Evolutionary conservation across 2,113 vertebrate species (phyloP), one percentile per base, ranked within the genome.

Genomic region (Calyptomena viridis): DNA sequence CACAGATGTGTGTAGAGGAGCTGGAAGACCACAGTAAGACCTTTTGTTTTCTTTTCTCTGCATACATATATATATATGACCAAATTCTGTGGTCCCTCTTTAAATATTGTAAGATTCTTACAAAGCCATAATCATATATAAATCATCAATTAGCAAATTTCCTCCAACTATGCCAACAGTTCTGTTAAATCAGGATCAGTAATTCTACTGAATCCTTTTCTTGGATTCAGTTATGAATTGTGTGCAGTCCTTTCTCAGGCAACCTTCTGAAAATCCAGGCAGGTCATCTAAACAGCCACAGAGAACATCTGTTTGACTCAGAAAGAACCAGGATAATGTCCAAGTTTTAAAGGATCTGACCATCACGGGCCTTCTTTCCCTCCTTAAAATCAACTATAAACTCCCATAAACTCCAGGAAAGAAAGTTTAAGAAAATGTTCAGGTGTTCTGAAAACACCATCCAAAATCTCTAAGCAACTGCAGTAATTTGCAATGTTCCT

Each of bases 31-130:
- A 82, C 40, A 73, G 7, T 18, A 37, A 66, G 6, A 47, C 1
- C 9, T 52, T 80, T 59, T 35, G 30, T 55, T 89, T 89, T 23
- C 11, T 89, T 46, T 68, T 47, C 60, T 64, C 31, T 52, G 16
- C 31, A 12, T 8, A n/a, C 17, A 12, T 39, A 27, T 3, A 30
- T 0, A 1, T 0, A 1, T 46, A 11, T 24, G n/a, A 55, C 37
- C 37, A 69, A 71, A 74, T 67, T 58, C 68, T 39, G 42, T 60
- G 20, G 17, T 35, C 11, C 19, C 25, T 58, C 53, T 62, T 67
- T 49, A 49, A 88, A 66, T 21, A 56, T 3, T 25, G 14, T 16
- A 59, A 53, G 31, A 46, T 28, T 80, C 33, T 79, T 20, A 24
- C 30, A 72, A 75, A 94, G 17, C 7, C 13, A 58, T 31, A 67